Conservation (phyloP, 2,113 vertebrate species). For the Cyanoliseus patagonus region DNA sequence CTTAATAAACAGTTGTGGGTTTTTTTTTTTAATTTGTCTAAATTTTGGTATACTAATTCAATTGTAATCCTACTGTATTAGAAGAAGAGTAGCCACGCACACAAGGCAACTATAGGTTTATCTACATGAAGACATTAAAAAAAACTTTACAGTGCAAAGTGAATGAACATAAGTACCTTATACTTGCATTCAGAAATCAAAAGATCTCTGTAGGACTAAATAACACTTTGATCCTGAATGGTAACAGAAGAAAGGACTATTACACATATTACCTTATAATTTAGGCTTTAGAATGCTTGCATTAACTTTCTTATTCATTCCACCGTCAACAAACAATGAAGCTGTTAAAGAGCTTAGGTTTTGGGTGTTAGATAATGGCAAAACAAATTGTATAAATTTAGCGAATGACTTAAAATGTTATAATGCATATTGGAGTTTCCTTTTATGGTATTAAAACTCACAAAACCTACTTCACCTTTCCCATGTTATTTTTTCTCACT, state of each 20-base stretch:
- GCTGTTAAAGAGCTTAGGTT: not conserved
- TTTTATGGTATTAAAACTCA: not conserved
- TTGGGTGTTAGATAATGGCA: not conserved
- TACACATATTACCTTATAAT: not conserved
- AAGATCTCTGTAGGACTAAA: not conserved
- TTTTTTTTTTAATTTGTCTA: not conserved
- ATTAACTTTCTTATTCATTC: not conserved
- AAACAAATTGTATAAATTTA: not conserved
- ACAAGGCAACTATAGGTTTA: not conserved
- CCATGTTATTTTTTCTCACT: not conserved
- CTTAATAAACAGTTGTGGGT: not conserved
- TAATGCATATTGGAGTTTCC: not conserved
- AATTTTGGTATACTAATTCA: not conserved
- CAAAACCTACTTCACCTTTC: not conserved
- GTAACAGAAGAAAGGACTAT: not conserved
- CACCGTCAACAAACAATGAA: not conserved
- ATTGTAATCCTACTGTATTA: not conserved
- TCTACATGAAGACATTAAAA: not conserved
- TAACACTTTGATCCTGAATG: not conserved
- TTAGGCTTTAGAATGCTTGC: not conserved
- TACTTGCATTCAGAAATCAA: not conserved
- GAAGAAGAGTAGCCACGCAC: not conserved
- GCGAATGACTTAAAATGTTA: not conserved
- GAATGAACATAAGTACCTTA: not conserved
- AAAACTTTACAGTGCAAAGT: not conserved